Conservation (phyloP, 2,797 vertebrate species). For the Hapalemur alaotrensis region DNA sequence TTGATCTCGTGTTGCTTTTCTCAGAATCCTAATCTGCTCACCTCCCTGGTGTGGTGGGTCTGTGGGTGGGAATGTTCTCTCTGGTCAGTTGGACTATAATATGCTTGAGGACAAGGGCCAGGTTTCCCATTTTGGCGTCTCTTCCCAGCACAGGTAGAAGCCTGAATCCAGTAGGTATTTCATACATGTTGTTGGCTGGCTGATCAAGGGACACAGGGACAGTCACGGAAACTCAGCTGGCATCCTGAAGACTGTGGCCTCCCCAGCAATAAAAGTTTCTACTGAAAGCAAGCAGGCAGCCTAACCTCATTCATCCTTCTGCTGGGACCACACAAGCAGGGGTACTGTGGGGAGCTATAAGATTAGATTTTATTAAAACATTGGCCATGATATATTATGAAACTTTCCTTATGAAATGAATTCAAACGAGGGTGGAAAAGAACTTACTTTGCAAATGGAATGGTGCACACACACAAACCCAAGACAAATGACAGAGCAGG, state of each 20-base stretch:
- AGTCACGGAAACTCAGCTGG: not conserved
- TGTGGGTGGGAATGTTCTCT: fast-evolving
- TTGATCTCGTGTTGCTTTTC: fast-evolving
- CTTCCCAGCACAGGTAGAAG: not conserved
- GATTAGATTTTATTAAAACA: not conserved
- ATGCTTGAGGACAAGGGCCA: not conserved
- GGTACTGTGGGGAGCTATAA: not conserved
- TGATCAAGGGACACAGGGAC: not conserved
- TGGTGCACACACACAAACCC: not conserved
- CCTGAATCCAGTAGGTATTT: not conserved
- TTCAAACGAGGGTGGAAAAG: not conserved
- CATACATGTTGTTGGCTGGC: not conserved
- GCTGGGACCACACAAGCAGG: not conserved
- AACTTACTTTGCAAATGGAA: not conserved
- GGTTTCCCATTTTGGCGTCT: not conserved
- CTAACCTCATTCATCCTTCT: not conserved
- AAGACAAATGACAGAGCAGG: fast-evolving
- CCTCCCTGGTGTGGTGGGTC: not conserved
- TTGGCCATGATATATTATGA: not conserved
- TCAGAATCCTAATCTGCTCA: not conserved
- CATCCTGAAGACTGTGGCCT: not conserved
- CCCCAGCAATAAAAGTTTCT: not conserved
- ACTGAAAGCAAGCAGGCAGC: not conserved
- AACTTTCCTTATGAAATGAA: not conserved
- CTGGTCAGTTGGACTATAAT: not conserved